Evolutionary conservation across 2,888 invertebrate genomes (phyloP), one percentile per base, ranked within the genome.

Genomic region (Caenorhabditis sp.): DNA sequence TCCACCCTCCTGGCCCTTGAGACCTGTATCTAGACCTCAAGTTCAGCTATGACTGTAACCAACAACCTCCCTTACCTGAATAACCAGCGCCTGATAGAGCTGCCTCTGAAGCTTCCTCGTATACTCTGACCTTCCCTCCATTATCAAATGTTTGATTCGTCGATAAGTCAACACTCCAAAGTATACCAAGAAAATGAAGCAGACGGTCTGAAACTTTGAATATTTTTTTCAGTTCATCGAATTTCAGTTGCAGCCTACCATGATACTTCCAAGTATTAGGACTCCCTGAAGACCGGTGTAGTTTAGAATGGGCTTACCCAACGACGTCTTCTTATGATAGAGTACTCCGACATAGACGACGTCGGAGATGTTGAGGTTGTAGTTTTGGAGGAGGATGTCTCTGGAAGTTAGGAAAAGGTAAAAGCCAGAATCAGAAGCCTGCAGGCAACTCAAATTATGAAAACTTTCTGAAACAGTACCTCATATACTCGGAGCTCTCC

Each of bases 21-120:
- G 31, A 35, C 31, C 31, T 6, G 4, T 4, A 35, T 8, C 8
- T 35, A 6, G 31, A 35, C 31, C 31, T 35, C 31, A 8, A 35
- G 31, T 35, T 35, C 8, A 35, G 8, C 31, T 8, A 35, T 35
- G 31, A 35, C 31, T 35, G 31, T 35, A 35, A 35, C 31, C 31
- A 8, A 6, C 5, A 35, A 38, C 38, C 38, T 10, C 38, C n/a
- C 28, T 73, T 6, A 80, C 80, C 73, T 80, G 80, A 41, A 74
- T 47, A 8, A 80, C 74, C 14, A 80, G n/a, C 3, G 80, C 80
- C 16, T 80, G 54, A 16, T 80, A 80, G 1, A 80, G 28, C 26
- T 80, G 80, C 12, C 54, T 74, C 47, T 80, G 80, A 16, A 80
- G 54, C 24, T 59, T 59, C 35, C 38, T 80, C 8, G 80, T 69